These are phyloP conservation scores for Rhadinocentrus ornatus DNA, from an alignment of 2,797 vertebrate species.

Conservation along the genomic window DNA sequence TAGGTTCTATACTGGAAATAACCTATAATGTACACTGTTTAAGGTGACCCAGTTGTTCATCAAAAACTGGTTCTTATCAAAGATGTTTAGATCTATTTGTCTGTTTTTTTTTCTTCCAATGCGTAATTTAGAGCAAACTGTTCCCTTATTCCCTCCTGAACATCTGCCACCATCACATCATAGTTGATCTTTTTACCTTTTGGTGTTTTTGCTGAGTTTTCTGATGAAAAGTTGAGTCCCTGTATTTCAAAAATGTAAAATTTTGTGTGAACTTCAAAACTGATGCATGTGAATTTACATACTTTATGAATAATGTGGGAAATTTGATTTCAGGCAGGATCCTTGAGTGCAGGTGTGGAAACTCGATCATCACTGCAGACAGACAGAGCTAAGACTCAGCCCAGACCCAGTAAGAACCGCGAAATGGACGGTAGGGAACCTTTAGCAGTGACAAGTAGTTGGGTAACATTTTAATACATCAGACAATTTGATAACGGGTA, in stretches of 20 bases:
- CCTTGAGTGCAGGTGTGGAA: constrained; percentile 42
- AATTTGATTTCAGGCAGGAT: constrained; percentile 57
- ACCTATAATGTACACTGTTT: too few species aligned
- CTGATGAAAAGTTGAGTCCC: background rate
- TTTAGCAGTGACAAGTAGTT: constrained; percentile 23
- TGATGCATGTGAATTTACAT: background rate
- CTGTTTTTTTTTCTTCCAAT: background rate
- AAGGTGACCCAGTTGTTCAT: background rate
- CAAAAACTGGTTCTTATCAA: too few species aligned
- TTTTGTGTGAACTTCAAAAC: background rate
- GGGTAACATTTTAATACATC: background rate
- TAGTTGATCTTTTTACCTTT: background rate
- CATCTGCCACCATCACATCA: background rate
- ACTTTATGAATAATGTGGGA: background rate
- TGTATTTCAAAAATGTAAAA: background rate
- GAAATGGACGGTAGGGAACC: constrained; percentile 89
- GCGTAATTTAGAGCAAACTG: background rate
- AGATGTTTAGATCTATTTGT: background rate
- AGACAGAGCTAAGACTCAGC: constrained; percentile 56
- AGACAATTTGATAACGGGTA: background rate
- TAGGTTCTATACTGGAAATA: background rate
- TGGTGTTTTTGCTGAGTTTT: background rate
- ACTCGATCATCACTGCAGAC: constrained; percentile 22
- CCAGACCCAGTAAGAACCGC: constrained; percentile 80
- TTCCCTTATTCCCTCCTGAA: background rate